Base-by-base conservation (phyloP, 2,113 vertebrate species). In the Takifugu flavidus region DNA sequence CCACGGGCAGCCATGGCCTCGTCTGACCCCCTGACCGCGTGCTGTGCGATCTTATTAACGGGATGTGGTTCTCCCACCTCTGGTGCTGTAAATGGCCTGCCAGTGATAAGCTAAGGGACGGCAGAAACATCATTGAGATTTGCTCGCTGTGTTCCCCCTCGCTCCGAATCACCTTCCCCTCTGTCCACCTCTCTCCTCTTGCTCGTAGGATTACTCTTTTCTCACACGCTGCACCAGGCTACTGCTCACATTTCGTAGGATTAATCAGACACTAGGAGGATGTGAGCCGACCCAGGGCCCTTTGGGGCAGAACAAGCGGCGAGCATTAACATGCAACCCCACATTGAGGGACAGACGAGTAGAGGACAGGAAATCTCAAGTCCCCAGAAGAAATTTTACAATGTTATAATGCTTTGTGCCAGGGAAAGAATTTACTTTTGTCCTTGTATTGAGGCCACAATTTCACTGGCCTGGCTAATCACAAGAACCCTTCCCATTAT, bases 1-100 rank as follows among this genome's bases (percentile, higher is more conserved):
- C 69, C 84, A 85, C 85, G 86, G 70, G 81, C 75, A 65, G 65
- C 59, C 56, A n/a, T 46, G 44, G 63, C 61, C 63, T 65, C 13
- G 46, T 27, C 34, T 79, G 80, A 83, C 82, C 78, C 34, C 13
- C 66, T 77, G 62, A 77, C 74, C 74, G 65, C 70, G 59, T 28
- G 8, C 66, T 64, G 62, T 44, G 31, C 70, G 63, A 47, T 79
- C 77, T 74, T 64, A 77, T 77, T 77, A 64, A 63, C 56, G 56
- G 50, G 59, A 77, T 74, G 67, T 56, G 43, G 57, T 54, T 67
- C 75, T 57, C 60, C 65, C 49, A 72, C 80, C 70, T 69, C 63
- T 53, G 75, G 59, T 43, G 5, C 59, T 42, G 59, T 64, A 82
- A 85, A 88, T 82, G 73, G 61, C 61, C 61, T 67, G 65, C 70